These are phyloP conservation scores for Lacanobia oleracea DNA, from an alignment of 2,888 invertebrate species.

Conservation along the genomic window DNA sequence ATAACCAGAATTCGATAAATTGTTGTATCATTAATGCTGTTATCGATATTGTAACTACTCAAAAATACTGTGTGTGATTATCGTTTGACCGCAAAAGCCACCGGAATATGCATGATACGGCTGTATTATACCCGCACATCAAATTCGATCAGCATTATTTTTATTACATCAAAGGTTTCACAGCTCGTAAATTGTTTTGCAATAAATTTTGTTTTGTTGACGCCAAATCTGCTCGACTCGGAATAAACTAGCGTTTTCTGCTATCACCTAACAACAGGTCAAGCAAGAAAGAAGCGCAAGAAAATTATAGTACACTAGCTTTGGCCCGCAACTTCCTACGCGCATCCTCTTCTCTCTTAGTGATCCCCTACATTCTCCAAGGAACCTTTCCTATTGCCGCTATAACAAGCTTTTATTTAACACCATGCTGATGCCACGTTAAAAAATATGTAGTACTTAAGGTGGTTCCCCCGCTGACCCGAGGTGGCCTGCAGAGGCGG, in stretches of 20 bases:
- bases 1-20: neutral
- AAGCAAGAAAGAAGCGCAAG: too few species aligned
- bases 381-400: too few species aligned
- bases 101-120: neutral
- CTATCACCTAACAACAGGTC: neutral
- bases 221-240: neutral
- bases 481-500: too few species aligned
- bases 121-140: slow-evolving; percentile 1
- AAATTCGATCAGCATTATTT: neutral
- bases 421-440: too few species aligned
- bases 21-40: neutral
- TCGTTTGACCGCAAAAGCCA: slow-evolving; percentile 6
- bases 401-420: too few species aligned
- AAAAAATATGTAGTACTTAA: too few species aligned
- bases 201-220: slow-evolving; percentile 2
- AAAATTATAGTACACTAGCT: too few species aligned
- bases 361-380: too few species aligned
- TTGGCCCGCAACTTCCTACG: too few species aligned
- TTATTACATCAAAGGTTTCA: slow-evolving; percentile 8
- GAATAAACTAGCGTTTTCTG: neutral
- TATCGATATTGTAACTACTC: neutral
- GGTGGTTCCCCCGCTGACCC: too few species aligned
- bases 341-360: too few species aligned
- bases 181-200: neutral
- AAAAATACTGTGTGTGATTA: neutral